phyloP scores from a whole-genome alignment of 2,797 vertebrate genomes.

The Emydoidea blandingii region DNA sequence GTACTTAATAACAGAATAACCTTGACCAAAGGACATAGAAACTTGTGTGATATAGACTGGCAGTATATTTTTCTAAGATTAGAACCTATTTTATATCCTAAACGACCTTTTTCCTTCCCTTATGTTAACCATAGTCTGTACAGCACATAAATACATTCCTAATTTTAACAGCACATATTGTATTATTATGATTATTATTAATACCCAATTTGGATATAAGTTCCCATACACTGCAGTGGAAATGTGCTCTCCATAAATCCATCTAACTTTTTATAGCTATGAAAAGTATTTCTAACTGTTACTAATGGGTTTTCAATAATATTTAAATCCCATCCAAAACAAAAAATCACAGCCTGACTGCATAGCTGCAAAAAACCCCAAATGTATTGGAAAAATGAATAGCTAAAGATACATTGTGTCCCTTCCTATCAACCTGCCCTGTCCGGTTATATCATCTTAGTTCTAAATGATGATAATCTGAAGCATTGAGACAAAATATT shows the following conservation, averaged over 20 bases:
- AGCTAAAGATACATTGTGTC: neutral
- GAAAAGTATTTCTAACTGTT: slow-evolving; percentile 38
- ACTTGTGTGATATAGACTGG: neutral
- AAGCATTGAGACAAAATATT: neutral
- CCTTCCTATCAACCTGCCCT: neutral
- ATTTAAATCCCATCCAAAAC: slow-evolving; percentile 61
- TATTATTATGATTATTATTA: neutral
- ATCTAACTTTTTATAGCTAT: slow-evolving; percentile 16
- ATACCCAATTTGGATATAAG: neutral
- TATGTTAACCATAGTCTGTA: neutral
- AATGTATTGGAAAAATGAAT: slow-evolving; percentile 15
- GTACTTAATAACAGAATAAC: neutral
- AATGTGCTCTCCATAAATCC: neutral
- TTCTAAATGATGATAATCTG: slow-evolving; percentile 25
- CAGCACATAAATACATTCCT: neutral
- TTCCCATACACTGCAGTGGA: neutral
- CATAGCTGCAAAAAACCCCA: slow-evolving; percentile 1
- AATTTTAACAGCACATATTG: neutral
- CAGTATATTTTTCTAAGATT: neutral
- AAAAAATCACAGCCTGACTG: slow-evolving; percentile 23
- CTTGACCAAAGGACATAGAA: slow-evolving; percentile 1
- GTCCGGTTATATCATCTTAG: slow-evolving; percentile 14
- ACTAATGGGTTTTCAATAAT: slow-evolving; percentile 65
- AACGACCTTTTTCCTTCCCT: fast-evolving
- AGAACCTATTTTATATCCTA: neutral